Evolutionary conservation across 2,113 vertebrate species (phyloP), one percentile per base, ranked within the genome.

Genomic region (Melanocharis versteri): DNA sequence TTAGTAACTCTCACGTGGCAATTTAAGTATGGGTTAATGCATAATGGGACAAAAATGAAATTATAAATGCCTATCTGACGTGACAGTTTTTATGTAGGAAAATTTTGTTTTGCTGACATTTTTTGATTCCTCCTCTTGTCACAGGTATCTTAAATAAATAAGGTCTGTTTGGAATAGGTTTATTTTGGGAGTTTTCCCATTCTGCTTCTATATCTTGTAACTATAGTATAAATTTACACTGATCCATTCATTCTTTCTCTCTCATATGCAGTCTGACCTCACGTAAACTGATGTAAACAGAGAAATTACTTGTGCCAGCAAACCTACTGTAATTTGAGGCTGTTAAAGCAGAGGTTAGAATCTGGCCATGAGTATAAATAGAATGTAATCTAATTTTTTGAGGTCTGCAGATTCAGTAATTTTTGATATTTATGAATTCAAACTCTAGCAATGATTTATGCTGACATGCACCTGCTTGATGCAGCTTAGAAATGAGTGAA

Each of bases 401-500:
- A 84, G n/a, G 73, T 76, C 72, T 89, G 77, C 91, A 95, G 48
- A 82, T 75, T 93, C 60, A 57, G 72, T 84, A 93, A 78, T 22
- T 94, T 95, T 58, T 70, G 24, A 35, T 90, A 87, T 87, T 92
- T 90, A 92, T 89, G 61, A 84, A 87, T 91, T 94, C 53, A 69
- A 82, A 57, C 44, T n/a, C 66, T 50, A 81, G 61, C n/a, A 89
- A 39, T 68, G 51, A 51, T 89, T 96, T 95, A 21, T 90, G 72
- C 89, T 95, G 87, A 97, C 73, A 19, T 39, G 53, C 10, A 91
- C 44, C 39, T 91, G 39, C 73, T 71, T 76, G 87, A 68, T 60
- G 40, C 37, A 71, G 72, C 45, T 91, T 84, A 82, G 94, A 96
- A 87, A 23, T 40, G 30, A 26, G 10, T 70, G 33, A 87, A 77